These are phyloP conservation scores for Triplophysa siluroides DNA, from an alignment of 2,113 vertebrate genomes.

Conservation along the genomic window DNA sequence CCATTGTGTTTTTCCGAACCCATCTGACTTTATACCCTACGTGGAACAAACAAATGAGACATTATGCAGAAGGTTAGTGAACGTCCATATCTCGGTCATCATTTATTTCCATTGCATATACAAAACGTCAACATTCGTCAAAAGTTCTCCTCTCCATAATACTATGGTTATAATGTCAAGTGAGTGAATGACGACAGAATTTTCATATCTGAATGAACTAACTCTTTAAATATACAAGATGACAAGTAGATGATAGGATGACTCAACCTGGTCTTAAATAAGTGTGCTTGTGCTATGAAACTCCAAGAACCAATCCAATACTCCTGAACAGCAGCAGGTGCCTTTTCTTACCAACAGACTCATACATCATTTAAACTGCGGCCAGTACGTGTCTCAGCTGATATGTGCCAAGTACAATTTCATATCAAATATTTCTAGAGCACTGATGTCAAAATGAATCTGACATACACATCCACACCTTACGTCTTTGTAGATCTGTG, in stretches of 20 bases:
- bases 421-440: constrained; percentile 46
- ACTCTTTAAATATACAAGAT: not conserved
- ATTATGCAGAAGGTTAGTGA: no score
- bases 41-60: no score
- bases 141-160: no score
- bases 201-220: no score
- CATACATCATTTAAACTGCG: constrained; percentile 49
- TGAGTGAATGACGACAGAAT: no score
- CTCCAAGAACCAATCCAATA: constrained; percentile 46
- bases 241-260: not conserved
- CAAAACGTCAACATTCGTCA: no score
- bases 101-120: no score
- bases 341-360: constrained; percentile 31
- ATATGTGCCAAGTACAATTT: constrained; percentile 54
- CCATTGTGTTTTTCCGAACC: no score
- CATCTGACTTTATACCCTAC: no score
- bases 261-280: constrained; percentile 43
- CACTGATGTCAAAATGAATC: constrained; percentile 34
- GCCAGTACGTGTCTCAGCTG: constrained; percentile 49
- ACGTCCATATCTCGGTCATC: no score
- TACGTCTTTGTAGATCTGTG: constrained; percentile 35
- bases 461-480: constrained; percentile 41
- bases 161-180: no score
- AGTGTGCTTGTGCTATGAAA: constrained; percentile 40
- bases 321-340: constrained; percentile 44